These are phyloP conservation scores for Metopolophium dirhodum DNA, from an alignment of 1,140 invertebrate genomes.

Conservation along the genomic window DNA sequence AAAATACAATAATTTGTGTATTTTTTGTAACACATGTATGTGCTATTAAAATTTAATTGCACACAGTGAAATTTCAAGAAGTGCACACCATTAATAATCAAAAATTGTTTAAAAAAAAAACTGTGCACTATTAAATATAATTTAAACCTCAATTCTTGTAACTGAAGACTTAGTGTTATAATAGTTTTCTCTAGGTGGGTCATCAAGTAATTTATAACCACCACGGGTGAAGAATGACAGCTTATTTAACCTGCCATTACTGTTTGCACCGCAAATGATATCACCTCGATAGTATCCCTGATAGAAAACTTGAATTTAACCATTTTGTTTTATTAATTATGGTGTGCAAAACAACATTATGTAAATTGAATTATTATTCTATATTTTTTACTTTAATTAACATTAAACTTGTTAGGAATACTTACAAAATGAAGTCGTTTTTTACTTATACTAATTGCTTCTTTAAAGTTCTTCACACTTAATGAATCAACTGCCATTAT, in stretches of 20 bases:
- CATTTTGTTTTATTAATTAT: conserved; percentile 16
- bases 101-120: conserved; percentile 59
- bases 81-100: conserved; percentile 59
- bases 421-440: conserved; percentile 43
- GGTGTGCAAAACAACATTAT: not conserved
- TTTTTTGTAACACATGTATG: not conserved
- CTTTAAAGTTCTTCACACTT: conserved; percentile 47
- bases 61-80: not conserved
- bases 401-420: not conserved
- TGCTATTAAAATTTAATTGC: conserved; percentile 20
- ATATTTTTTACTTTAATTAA: not conserved
- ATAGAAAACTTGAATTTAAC: conserved; percentile 28
- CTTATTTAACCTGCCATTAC: conserved; percentile 33
- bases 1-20: not conserved
- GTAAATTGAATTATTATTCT: not conserved
- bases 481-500: conserved; percentile 46
- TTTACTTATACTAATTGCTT: conserved; percentile 49
- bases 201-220: conserved; percentile 53
- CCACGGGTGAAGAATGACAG: conserved; percentile 19
- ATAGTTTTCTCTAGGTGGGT: conserved; percentile 49
- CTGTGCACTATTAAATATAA: conserved; percentile 58
- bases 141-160: conserved; percentile 43
- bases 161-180: conserved; percentile 39
- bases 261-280: conserved; percentile 42
- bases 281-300: conserved; percentile 31